Evolutionary conservation across 2,113 vertebrate species (phyloP).

Genomic region (Odontophorus gujanensis): DNA sequence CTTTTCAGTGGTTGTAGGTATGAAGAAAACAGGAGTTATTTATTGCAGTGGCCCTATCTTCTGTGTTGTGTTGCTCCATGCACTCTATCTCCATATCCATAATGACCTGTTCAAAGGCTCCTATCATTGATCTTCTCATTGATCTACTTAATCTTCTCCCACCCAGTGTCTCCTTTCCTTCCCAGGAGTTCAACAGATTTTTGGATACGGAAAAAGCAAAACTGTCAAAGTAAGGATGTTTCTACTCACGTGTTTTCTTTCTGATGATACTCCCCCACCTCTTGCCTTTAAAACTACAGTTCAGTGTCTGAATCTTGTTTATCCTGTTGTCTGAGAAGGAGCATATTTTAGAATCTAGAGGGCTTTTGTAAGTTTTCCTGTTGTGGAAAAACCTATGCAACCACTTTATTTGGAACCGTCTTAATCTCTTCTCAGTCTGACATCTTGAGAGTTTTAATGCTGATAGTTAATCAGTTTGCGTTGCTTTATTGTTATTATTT

Average conservation of each 20-base stretch:
- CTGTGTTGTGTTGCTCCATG: accelerated
- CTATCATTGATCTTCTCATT: background rate
- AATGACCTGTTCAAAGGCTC: background rate
- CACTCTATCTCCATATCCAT: accelerated
- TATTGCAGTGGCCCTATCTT: background rate
- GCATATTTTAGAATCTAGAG: background rate
- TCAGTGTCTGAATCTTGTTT: background rate
- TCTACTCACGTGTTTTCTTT: background rate
- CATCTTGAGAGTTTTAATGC: background rate
- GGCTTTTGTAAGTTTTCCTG: background rate
- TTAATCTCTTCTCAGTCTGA: background rate
- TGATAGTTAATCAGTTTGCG: background rate
- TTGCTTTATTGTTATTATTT: background rate
- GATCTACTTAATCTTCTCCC: background rate
- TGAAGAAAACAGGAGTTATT: background rate
- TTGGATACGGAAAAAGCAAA: background rate
- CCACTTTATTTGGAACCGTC: background rate
- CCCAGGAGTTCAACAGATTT: background rate
- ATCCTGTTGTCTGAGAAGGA: background rate
- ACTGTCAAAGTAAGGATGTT: background rate
- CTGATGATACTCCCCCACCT: background rate
- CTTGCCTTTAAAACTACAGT: background rate
- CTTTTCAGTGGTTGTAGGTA: background rate
- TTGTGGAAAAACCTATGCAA: background rate
- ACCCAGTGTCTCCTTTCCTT: background rate